Evolutionary conservation across 2,888 invertebrate species (phyloP).

Genomic region (Lymantria dispar): DNA sequence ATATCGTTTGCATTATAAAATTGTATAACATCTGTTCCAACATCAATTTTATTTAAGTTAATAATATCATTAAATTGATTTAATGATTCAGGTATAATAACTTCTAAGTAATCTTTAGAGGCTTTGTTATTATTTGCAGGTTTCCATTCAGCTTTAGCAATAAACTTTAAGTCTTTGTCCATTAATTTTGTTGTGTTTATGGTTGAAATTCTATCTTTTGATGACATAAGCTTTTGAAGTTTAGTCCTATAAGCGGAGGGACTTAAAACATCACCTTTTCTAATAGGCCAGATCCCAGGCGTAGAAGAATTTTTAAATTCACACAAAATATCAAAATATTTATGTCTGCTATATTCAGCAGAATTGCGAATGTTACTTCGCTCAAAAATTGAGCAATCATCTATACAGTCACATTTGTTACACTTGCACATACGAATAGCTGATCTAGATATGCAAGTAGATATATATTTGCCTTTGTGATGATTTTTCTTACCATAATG

Average conservation of each 20-base stretch:
- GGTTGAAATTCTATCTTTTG: not conserved
- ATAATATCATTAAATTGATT: not conserved
- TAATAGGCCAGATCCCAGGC: not conserved
- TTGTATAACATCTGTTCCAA: not conserved
- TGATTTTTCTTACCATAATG: not conserved
- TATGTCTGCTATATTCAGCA: not conserved
- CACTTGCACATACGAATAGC: not conserved
- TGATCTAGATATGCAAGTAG: not conserved
- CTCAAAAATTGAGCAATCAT: not conserved
- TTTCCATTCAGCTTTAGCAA: not conserved
- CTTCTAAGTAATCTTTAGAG: not conserved
- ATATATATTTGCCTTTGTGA: not conserved
- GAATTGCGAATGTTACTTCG: not conserved
- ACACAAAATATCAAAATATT: not conserved
- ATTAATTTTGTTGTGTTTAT: not conserved
- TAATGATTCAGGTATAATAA: not conserved
- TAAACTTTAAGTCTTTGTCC: not conserved
- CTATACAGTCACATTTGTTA: not conserved
- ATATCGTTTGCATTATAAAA: not conserved
- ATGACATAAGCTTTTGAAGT: conserved; percentile 1
- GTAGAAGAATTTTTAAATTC: not conserved
- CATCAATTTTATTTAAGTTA: conserved; percentile 3
- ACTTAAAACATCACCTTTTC: conserved; percentile 14
- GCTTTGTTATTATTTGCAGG: not conserved
- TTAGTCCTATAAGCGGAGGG: conserved; percentile 8